phyloP scores from a whole-genome alignment of 2,113 vertebrate genomes.

The Nesoenas mayeri region DNA sequence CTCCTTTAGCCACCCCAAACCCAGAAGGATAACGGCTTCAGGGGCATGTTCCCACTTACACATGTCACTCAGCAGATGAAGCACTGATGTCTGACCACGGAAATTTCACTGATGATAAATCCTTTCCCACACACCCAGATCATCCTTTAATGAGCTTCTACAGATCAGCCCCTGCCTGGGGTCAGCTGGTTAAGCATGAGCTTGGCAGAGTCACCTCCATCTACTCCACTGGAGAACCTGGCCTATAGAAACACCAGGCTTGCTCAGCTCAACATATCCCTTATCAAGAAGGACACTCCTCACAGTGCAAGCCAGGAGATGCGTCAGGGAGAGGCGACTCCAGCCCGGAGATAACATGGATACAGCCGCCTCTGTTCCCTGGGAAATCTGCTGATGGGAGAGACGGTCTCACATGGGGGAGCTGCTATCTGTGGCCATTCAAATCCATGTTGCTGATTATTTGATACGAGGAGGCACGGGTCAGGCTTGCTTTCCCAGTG shows the following conservation, averaged over 20 bases:
- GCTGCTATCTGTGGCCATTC: background rate
- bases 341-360: background rate
- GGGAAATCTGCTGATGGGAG: background rate
- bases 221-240: background rate
- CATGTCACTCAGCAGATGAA: background rate
- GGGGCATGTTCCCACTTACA: accelerated
- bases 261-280: background rate
- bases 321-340: background rate
- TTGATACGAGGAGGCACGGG: accelerated
- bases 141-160: background rate
- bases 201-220: background rate
- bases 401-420: background rate
- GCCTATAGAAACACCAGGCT: accelerated
- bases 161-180: background rate
- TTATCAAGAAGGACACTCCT: background rate
- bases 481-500: background rate
- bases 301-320: background rate
- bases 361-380: background rate
- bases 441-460: background rate
- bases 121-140: background rate
- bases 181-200: background rate
- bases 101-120: background rate
- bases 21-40: background rate
- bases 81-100: accelerated
- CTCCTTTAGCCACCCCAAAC: background rate